A percentile compares a stretch with the other conserved stretches of the same genome.
Conservation (phyloP, 2,888 invertebrate genomes). For the Lypha dubia region DNA sequence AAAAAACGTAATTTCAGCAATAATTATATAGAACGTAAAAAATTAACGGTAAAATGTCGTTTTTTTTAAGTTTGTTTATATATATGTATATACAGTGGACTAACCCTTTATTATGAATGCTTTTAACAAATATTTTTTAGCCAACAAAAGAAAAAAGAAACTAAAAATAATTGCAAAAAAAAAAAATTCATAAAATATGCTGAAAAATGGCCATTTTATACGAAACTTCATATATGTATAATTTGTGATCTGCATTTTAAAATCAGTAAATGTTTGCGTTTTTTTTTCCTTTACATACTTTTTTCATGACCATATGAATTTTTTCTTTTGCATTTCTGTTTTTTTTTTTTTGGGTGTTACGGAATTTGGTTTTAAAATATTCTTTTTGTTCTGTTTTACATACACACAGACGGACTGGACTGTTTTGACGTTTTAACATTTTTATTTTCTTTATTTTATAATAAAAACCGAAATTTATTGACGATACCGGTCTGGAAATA, state of each 20-base stretch:
- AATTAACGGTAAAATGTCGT: conserved; percentile 36
- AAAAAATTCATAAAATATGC: background rate
- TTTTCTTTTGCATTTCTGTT: background rate
- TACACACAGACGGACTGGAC: too few species aligned
- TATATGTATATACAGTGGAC: conserved; percentile 4
- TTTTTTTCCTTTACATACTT: background rate
- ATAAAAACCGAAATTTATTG: conserved; percentile 52
- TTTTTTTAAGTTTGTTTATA: conserved; percentile 6
- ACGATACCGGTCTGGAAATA: conserved; percentile 13
- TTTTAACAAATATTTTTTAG: conserved; percentile 1
- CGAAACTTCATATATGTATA: background rate
- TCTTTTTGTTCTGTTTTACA: conserved; percentile 50
- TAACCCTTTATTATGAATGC: background rate
- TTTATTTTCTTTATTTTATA: conserved; percentile 16
- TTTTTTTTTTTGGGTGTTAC: conserved; percentile 24
- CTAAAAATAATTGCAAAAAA: conserved; percentile 35
- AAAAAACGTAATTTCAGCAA: conserved; percentile 29
- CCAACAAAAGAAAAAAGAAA: conserved; percentile 23
- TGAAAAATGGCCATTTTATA: conserved; percentile 29
- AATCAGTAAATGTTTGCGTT: conserved; percentile 15
- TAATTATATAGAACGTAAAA: conserved; percentile 41
- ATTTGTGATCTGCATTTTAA: conserved; percentile 64
- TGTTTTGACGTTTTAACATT: background rate
- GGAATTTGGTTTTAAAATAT: conserved; percentile 46
- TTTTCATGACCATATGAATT: background rate